Percentiles rank a stretch among this genome's conserved stretches.
Conservation (phyloP, 1,140 invertebrate species). For the Nebria ingens region DNA sequence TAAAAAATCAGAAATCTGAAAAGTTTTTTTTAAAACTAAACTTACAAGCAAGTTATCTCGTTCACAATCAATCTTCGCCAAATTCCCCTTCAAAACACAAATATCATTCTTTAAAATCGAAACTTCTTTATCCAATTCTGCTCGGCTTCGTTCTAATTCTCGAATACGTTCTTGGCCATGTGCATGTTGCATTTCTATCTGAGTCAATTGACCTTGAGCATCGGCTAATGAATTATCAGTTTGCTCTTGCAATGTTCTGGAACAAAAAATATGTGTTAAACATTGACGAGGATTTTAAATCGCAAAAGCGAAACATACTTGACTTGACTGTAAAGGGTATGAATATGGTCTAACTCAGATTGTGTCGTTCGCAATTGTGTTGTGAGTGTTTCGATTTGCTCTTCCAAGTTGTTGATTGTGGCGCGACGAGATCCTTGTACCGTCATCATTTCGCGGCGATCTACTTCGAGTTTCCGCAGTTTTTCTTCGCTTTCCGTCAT, state of each 20-base stretch:
- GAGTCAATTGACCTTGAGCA: slow-evolving; percentile 25
- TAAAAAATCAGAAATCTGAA: neutral
- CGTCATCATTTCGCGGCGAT: slow-evolving; percentile 26
- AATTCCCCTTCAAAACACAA: slow-evolving; percentile 24
- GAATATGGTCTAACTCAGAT: slow-evolving; percentile 26
- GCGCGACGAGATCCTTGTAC: slow-evolving; percentile 25
- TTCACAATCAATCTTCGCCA: slow-evolving; percentile 30
- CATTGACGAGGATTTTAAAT: too few species aligned
- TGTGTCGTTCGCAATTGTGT: slow-evolving; percentile 23
- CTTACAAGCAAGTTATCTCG: slow-evolving; percentile 32
- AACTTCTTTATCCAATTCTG: slow-evolving; percentile 22
- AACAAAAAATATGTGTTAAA: slow-evolving; percentile 13
- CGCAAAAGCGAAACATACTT: too few species aligned
- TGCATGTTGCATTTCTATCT: slow-evolving; percentile 25
- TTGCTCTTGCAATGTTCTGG: slow-evolving; percentile 32
- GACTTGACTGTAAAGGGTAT: slow-evolving; percentile 27
- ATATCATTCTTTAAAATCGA: slow-evolving; percentile 24
- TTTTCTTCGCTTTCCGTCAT: slow-evolving; percentile 26
- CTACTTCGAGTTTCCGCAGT: slow-evolving; percentile 27
- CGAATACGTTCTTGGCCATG: slow-evolving; percentile 24
- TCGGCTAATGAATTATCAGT: slow-evolving; percentile 30
- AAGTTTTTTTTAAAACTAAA: slow-evolving; percentile 10
- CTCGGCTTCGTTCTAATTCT: slow-evolving; percentile 18
- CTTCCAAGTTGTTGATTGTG: slow-evolving; percentile 27
- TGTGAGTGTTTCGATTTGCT: slow-evolving; percentile 24